These are phyloP conservation scores for Pelobates cultripes DNA, from an alignment of 2,797 vertebrate species.

Conservation along the genomic window DNA sequence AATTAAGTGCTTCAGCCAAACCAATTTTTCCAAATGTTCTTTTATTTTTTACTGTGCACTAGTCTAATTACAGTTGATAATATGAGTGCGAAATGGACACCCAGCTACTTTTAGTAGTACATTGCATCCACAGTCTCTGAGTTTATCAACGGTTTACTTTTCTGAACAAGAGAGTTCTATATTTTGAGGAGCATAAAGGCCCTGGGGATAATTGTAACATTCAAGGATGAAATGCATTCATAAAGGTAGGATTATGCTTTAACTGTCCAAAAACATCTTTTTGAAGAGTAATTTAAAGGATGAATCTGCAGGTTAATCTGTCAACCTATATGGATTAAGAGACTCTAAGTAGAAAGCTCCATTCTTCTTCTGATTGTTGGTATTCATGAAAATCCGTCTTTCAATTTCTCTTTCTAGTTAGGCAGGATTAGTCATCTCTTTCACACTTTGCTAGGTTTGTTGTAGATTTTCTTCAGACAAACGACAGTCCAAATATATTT, in stretches of 20 bases:
- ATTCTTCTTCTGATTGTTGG: not conserved
- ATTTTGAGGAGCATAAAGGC: not conserved
- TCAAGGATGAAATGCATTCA: not conserved
- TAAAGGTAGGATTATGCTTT: not conserved
- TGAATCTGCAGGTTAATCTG: not conserved
- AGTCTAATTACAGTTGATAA: too few relatives aligned
- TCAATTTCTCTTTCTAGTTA: not conserved
- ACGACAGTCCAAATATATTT: not conserved
- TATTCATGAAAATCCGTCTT: not conserved
- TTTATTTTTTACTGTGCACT: too few relatives aligned
- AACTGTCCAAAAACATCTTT: not conserved
- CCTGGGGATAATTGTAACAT: not conserved
- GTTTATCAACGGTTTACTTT: too few relatives aligned
- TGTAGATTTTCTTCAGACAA: not conserved
- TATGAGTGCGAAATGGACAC: too few relatives aligned
- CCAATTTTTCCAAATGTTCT: too few relatives aligned
- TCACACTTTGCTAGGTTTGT: not conserved
- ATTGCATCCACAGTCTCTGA: too few relatives aligned
- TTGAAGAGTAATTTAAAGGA: not conserved
- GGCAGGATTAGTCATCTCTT: not conserved
- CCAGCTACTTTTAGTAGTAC: too few relatives aligned
- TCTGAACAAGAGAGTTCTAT: too few relatives aligned
- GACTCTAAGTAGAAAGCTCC: not conserved
- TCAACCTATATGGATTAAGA: not conserved
- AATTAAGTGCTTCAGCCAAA: too few relatives aligned